phyloP scores from a whole-genome alignment of 2,888 invertebrate species.

The Calephelis perditalis region DNA sequence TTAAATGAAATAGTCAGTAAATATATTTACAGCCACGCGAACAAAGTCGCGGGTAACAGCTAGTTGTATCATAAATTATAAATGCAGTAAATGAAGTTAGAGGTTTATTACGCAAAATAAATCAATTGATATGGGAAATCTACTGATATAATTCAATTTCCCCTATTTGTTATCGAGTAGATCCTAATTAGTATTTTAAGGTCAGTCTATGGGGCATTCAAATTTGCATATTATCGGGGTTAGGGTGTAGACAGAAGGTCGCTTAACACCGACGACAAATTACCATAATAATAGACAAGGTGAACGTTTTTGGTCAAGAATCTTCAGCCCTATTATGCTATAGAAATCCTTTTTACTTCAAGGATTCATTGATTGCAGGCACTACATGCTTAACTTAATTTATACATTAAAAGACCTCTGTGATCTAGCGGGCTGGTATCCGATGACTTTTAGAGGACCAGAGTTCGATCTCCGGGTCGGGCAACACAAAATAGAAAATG shows the following conservation, averaged over 20 bases:
- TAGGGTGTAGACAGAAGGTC: slow-evolving; percentile 71
- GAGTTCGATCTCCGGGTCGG: no score
- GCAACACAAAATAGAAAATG: no score
- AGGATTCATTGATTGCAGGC: background rate
- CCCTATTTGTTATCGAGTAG: background rate
- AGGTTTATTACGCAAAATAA: no score
- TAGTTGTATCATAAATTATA: no score
- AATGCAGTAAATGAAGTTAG: no score
- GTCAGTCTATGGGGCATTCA: slow-evolving; percentile 60
- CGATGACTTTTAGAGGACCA: no score
- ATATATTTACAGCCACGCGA: no score
- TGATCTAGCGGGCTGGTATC: no score
- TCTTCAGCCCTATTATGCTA: slow-evolving; percentile 10
- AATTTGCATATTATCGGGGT: slow-evolving; percentile 74
- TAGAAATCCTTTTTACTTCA: slow-evolving; percentile 3
- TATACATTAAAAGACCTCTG: no score
- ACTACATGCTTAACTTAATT: background rate
- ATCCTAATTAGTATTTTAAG: slow-evolving; percentile 38
- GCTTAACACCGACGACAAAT: slow-evolving; percentile 65
- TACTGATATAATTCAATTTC: background rate
- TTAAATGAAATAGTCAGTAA: no score
- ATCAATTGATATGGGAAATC: no score
- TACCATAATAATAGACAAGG: slow-evolving; percentile 71
- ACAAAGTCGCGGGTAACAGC: no score
- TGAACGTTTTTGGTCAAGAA: slow-evolving; percentile 42